Evolutionary conservation across 2,888 invertebrate species (phyloP), one percentile per base, ranked within the genome.

Genomic region (Amaurobius ferox): DNA sequence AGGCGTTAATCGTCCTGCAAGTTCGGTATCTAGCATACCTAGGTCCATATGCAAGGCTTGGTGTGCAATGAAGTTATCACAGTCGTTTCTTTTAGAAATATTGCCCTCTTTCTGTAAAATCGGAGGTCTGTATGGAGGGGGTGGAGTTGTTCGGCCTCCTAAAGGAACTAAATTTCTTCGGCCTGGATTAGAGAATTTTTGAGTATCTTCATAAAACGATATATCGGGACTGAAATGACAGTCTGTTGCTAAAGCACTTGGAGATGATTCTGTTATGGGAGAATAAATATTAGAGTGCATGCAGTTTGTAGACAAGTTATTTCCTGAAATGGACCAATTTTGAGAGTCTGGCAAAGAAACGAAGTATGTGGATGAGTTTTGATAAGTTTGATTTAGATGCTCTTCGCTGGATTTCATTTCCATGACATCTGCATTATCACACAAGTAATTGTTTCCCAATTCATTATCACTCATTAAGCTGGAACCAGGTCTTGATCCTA

Each of bases 271-370:
- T n/a, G n/a, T n/a, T n/a, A n/a, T n/a, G n/a, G n/a, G n/a, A n/a
- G n/a, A n/a, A n/a, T n/a, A n/a, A n/a, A n/a, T n/a, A n/a, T n/a
- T n/a, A n/a, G n/a, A n/a, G n/a, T n/a, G n/a, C n/a, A n/a, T n/a
- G n/a, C n/a, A n/a, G 44, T 13, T 2, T 30, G n/a, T 13, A 16
- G 32, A 39, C 64, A 62, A 32, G 72, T 70, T 55, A 70, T 78
- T 55, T 55, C 55, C 28, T n/a, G 35, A 28, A 32, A 23, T 32
- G 13, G 44, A 13, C 44, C 44, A 44, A 16, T 44, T 44, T 7
- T 44, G 2, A 16, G 9, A 16, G 16, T 16, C 44, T 7, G 2
- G 11, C 13, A 1, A 1, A 2, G 16, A 44, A 16, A 16, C 2
- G 13, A 44, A 7, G 44, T 16, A 44, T 2, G 9, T 16, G 11